Percentiles rank a stretch among this genome's conserved stretches.
phyloP scores from a whole-genome alignment of 2,888 invertebrate species.

The Drosophila buzzatii region DNA sequence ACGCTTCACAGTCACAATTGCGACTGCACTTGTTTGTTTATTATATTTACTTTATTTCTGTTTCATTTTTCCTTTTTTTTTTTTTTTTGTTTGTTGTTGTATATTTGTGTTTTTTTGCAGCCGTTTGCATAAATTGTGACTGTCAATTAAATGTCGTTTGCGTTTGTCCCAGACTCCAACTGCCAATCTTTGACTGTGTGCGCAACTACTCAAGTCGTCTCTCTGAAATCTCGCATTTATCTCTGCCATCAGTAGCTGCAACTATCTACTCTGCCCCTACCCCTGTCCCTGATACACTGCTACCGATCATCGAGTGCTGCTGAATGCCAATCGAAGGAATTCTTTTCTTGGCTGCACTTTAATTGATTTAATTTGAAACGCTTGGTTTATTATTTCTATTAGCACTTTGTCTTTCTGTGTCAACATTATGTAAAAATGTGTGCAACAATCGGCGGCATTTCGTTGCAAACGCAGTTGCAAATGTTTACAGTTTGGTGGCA shows the following conservation, averaged over 20 bases:
- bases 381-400: constrained; percentile 74
- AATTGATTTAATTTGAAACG: constrained; percentile 76
- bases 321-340: constrained; percentile 66
- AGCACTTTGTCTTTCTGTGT: constrained; percentile 76
- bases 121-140: constrained; percentile 78
- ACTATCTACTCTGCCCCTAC: constrained; percentile 31
- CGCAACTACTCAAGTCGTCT: constrained; percentile 31
- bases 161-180: constrained; percentile 48
- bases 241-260: constrained; percentile 40
- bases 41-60: constrained; percentile 15
- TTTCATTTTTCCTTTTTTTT: constrained; percentile 29
- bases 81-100: neutral
- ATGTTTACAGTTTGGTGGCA: constrained; percentile 10
- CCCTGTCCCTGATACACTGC: constrained; percentile 6
- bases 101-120: constrained; percentile 35
- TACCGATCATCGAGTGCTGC: neutral
- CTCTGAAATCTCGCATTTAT: constrained; percentile 53
- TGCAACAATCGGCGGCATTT: constrained; percentile 44
- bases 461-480: constrained; percentile 12
- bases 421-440: constrained; percentile 66
- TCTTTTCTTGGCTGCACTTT: constrained; percentile 56
- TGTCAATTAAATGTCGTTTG: constrained; percentile 75
- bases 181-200: constrained; percentile 63
- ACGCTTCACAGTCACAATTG: constrained; percentile 49
- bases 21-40: constrained; percentile 45